phyloP scores from a whole-genome alignment of 30 jellyfish, hydroid and myxozoan species.

The Morbakka virulenta region DNA sequence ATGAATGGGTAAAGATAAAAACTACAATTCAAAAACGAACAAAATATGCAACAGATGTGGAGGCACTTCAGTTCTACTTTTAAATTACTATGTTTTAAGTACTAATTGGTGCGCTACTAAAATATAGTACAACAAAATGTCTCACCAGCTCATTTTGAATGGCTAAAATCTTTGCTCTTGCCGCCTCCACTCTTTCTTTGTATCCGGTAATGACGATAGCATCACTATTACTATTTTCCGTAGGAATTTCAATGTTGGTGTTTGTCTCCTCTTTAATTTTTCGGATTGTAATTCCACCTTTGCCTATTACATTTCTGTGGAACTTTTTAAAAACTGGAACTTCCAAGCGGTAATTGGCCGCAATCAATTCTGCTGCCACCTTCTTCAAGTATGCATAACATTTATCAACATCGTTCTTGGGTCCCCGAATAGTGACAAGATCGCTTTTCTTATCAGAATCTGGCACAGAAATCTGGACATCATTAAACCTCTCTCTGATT shows the following conservation, averaged over 20 bases:
- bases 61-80: too few relatives aligned
- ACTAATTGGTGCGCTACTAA: too few relatives aligned
- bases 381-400: conserved; percentile 82
- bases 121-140: too few relatives aligned
- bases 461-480: conserved; percentile 90
- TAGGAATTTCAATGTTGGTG: conserved; percentile 75
- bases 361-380: conserved; percentile 74
- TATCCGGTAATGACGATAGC: conserved; percentile 81
- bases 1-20: too few relatives aligned
- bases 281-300: conserved; percentile 79
- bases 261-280: conserved; percentile 88
- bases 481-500: conserved; percentile 77
- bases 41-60: too few relatives aligned
- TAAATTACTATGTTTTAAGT: too few relatives aligned
- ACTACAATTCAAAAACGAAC: too few relatives aligned
- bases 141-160: conserved; percentile 81
- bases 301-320: conserved; percentile 90
- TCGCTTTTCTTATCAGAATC: conserved; percentile 86
- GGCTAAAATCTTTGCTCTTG: conserved; percentile 78
- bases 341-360: conserved; percentile 76
- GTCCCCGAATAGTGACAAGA: conserved; percentile 93
- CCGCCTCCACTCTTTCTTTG: conserved; percentile 80
- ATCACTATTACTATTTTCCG: conserved; percentile 87
- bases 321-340: conserved; percentile 88
- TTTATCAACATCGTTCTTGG: conserved; percentile 91